Conservation (phyloP, 1,140 invertebrate species). For the Bombus turneri region DNA sequence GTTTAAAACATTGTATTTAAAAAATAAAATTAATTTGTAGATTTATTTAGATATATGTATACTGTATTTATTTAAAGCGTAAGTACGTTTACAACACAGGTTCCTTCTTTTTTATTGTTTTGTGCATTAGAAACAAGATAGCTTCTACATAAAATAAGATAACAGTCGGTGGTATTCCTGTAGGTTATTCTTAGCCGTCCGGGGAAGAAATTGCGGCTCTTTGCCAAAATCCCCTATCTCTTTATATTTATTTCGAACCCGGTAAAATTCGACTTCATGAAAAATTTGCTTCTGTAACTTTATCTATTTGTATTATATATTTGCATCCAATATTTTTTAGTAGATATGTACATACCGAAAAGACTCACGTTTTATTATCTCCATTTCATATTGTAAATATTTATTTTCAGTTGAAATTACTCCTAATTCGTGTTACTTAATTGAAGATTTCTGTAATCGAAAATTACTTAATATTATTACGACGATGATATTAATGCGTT, state of each 20-base stretch:
- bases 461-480: slow-evolving; percentile 14
- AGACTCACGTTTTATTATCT: background rate
- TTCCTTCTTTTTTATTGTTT: slow-evolving; percentile 3
- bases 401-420: slow-evolving; percentile 10
- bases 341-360: background rate
- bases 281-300: slow-evolving; percentile 1
- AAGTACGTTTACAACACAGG: background rate
- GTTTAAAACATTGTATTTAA: background rate
- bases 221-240: slow-evolving; percentile 71
- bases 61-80: background rate
- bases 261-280: slow-evolving; percentile 33
- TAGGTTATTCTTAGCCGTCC: slow-evolving; percentile 76
- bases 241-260: slow-evolving; percentile 63
- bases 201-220: slow-evolving; percentile 69
- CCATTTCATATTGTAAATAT: slow-evolving; percentile 12
- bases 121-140: slow-evolving; percentile 26
- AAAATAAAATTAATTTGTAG: background rate
- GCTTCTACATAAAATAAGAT: slow-evolving; percentile 62
- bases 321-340: background rate
- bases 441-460: slow-evolving; percentile 6
- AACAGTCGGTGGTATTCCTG: slow-evolving; percentile 70
- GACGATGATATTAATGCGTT: slow-evolving; percentile 23
- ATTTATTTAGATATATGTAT: background rate
- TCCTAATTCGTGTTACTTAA: background rate
- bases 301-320: background rate